phyloP scores from a whole-genome alignment of 2,113 vertebrate species.

The Haemorhous mexicanus region DNA sequence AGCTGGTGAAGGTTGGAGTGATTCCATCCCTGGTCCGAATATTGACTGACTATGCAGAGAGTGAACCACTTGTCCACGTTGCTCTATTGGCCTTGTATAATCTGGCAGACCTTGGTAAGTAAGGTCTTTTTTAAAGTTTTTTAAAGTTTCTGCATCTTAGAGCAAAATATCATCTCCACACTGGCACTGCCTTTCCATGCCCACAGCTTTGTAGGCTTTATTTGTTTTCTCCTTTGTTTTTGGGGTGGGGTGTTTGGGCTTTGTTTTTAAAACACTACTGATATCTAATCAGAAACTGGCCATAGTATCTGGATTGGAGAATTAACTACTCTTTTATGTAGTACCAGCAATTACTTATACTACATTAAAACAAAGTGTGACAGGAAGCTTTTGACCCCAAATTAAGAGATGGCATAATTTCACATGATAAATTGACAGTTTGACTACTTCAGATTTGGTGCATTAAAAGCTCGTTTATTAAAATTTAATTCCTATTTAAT shows the following conservation, averaged over 20 bases:
- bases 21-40: constrained; percentile 82
- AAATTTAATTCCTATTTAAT: background rate
- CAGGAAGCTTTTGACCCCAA: background rate
- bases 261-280: background rate
- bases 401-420: background rate
- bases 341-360: background rate
- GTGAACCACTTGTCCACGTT: constrained; percentile 83
- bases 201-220: background rate
- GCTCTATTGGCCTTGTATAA: constrained; percentile 85
- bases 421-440: background rate
- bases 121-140: background rate
- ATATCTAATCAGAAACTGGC: background rate
- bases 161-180: background rate
- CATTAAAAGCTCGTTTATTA: background rate
- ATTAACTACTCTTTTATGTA: background rate
- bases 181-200: background rate
- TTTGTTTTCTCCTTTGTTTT: background rate
- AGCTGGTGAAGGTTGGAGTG: constrained; percentile 81
- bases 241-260: background rate
- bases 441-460: background rate
- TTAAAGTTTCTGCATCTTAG: background rate
- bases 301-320: background rate
- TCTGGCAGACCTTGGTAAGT: constrained; percentile 84
- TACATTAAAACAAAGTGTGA: background rate
- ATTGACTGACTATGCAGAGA: constrained; percentile 79